These are phyloP conservation scores for Panthera uncia DNA, from an alignment of 2,113 vertebrate genomes.

Conservation along the genomic window DNA sequence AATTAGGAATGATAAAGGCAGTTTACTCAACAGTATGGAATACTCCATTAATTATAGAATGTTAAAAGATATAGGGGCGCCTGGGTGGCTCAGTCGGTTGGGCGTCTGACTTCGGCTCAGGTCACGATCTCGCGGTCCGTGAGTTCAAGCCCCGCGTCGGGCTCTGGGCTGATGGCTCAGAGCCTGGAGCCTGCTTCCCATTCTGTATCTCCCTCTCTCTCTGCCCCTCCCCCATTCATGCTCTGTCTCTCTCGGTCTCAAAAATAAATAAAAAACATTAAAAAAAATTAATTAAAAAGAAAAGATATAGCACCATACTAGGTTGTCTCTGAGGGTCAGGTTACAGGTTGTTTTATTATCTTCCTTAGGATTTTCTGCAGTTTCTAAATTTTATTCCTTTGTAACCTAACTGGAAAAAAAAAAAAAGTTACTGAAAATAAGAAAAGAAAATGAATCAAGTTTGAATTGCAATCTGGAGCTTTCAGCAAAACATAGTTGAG, in stretches of 20 bases:
- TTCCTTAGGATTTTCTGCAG: not conserved
- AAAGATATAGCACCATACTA: not conserved
- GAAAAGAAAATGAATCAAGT: not conserved
- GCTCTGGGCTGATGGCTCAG: too few species aligned
- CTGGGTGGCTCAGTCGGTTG: too few species aligned
- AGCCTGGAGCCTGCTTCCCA: too few species aligned
- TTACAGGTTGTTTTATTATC: not conserved
- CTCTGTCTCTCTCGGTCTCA: too few species aligned
- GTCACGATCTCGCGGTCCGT: too few species aligned
- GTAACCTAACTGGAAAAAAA: not conserved
- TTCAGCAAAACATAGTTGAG: slow-evolving; percentile 38
- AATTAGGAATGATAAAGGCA: not conserved
- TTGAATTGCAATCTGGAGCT: slow-evolving; percentile 41
- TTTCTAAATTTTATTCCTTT: slow-evolving; percentile 43
- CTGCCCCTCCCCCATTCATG: too few species aligned
- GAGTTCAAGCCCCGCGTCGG: too few species aligned
- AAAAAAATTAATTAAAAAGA: not conserved
- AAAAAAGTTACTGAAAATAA: not conserved
- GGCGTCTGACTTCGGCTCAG: too few species aligned
- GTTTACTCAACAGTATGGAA: not conserved
- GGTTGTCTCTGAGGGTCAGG: not conserved
- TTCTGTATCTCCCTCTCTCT: too few species aligned
- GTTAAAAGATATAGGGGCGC: not conserved
- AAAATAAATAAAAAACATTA: too few species aligned
- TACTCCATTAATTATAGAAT: not conserved